phyloP scores from a whole-genome alignment of 2,797 vertebrate species.

The Micropoecilia bifurca region DNA sequence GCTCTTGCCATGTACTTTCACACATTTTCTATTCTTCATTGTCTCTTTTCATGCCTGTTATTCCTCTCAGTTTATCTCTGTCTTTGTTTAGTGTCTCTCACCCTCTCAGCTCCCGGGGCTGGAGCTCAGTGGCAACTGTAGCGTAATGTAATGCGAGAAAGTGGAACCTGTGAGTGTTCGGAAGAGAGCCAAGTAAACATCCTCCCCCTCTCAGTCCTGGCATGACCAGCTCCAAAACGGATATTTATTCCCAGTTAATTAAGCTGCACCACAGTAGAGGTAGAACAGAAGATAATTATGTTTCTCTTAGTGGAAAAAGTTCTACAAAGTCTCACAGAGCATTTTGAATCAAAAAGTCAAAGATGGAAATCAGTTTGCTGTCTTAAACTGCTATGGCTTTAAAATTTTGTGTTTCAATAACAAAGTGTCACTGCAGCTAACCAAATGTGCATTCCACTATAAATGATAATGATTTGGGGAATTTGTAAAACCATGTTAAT shows the following conservation, averaged over 20 bases:
- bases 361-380: constrained; percentile 16
- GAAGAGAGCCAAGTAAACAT: constrained; percentile 71
- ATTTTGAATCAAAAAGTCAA: constrained; percentile 13
- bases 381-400: constrained; percentile 23
- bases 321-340: constrained; percentile 3
- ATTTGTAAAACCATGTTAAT: not conserved
- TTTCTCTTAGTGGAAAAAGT: constrained; percentile 5
- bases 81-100: constrained; percentile 52
- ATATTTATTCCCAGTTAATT: constrained; percentile 70
- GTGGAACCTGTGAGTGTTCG: constrained; percentile 73
- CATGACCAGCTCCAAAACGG: constrained; percentile 66
- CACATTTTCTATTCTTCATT: constrained; percentile 11
- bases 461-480: not conserved
- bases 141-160: constrained; percentile 77
- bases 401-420: not conserved
- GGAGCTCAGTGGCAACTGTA: constrained; percentile 73
- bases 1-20: not conserved
- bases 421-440: not conserved
- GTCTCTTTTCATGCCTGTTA: constrained; percentile 28
- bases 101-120: constrained; percentile 65
- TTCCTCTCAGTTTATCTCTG: constrained; percentile 38
- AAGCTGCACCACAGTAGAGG: constrained; percentile 46
- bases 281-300: constrained; percentile 33
- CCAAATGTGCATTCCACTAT: not conserved
- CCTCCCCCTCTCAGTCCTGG: constrained; percentile 54